Conservation (phyloP, 1,140 invertebrate genomes). For the Polypedilum vanderplanki region DNA sequence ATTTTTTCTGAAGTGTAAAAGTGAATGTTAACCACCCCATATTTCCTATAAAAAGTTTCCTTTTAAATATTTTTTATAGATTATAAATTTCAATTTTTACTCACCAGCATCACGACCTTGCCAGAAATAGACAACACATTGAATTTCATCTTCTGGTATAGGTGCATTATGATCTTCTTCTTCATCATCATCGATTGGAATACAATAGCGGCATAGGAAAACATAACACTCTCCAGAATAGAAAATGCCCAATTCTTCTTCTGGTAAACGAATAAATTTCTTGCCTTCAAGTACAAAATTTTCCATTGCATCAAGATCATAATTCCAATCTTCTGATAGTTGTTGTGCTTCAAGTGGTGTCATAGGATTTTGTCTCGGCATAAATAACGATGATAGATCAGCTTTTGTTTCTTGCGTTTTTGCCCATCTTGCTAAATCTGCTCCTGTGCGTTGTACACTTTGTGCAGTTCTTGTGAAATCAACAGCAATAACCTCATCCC, state of each 20-base stretch:
- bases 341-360: slow-evolving; percentile 77
- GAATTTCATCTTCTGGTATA: slow-evolving; percentile 73
- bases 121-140: slow-evolving; percentile 99
- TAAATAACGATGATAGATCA: slow-evolving; percentile 92
- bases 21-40: slow-evolving; percentile 99
- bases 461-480: slow-evolving; percentile 98
- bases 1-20: slow-evolving; percentile 95
- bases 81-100: too few species aligned
- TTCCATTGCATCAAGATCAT: slow-evolving; percentile 95
- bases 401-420: slow-evolving; percentile 80
- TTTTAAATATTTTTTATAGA: too few species aligned
- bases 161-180: slow-evolving; percentile 46
- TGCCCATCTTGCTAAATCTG: slow-evolving; percentile 91
- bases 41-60: slow-evolving; percentile 51
- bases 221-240: slow-evolving; percentile 96
- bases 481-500: slow-evolving; percentile 99
- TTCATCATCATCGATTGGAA: slow-evolving; percentile 50
- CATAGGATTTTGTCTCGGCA: slow-evolving; percentile 87
- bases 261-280: slow-evolving; percentile 92
- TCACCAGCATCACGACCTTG: slow-evolving; percentile 83
- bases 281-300: slow-evolving; percentile 95
- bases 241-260: slow-evolving; percentile 90
- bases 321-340: slow-evolving; percentile 91
- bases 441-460: slow-evolving; percentile 92
- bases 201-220: slow-evolving; percentile 93